Base-by-base conservation (phyloP, 23 tunicate species). In the Ascidia mentula region DNA sequence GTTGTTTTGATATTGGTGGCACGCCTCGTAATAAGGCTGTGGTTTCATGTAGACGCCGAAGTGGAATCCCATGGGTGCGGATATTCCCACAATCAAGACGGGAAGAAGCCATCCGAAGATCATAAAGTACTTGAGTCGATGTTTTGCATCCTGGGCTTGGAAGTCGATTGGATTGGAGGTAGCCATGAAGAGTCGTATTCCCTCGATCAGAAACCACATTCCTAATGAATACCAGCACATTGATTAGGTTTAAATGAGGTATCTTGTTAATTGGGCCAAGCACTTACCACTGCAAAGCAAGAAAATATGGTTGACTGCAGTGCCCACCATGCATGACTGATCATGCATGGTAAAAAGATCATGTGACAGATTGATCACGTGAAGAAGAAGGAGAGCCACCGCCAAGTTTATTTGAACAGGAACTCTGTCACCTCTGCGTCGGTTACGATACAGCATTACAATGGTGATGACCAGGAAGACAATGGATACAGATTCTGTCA, bases 131-230 rank as follows among this genome's bases (percentile, higher is more conserved):
- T 53, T 53, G 13, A 53, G 13, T 20, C 65, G 65, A 28, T 5
- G 22, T 6, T 6, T 1, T 6, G 65, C 4, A 9, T 53, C 13
- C 13, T 53, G 65, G 7, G 7, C 13, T 3, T 53, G 12, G 24
- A 53, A 53, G 2, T 6, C 24, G 13, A 53, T 20, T 53, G 65
- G 65, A 9, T 20, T 20, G 12, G 65, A 53, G 1, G 65, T 53
- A 1, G 65, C 7, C 65, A 53, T 53, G 12, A 53, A 6, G 7
- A 53, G 65, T 20, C 65, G 65, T 20, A 53, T 53, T 53, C 65
- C 65, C 13, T 53, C 65, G 65, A 53, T 28, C 65, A 53, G 65
- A 9, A 53, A 53, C 65, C 65, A 53, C 65, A 53, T 53, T 53
- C 13, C 65, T 53, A 28, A 6, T 20, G 65, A 53, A 53, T 20